Conservation (phyloP, 2,113 vertebrate species). For the Brachypteracias leptosomus region DNA sequence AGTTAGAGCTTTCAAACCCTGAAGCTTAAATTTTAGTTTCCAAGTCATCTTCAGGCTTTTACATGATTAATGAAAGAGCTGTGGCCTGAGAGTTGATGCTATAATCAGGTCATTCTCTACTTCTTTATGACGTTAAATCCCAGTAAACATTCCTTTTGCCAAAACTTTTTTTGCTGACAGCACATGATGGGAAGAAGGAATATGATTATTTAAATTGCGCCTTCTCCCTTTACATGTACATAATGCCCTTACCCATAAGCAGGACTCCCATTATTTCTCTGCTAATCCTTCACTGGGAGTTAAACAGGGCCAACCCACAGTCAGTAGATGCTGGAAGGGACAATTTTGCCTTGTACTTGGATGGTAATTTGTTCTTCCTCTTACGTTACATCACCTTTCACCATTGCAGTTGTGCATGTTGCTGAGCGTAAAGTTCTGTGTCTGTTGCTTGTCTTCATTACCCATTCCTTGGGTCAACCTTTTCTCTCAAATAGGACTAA, state of each 20-base stretch:
- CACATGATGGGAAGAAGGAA: not conserved
- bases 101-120: conserved; percentile 4
- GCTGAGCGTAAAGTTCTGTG: not conserved
- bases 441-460: not conserved
- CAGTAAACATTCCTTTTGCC: not conserved
- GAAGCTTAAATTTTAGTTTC: not conserved
- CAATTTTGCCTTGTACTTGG: not conserved
- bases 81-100: not conserved
- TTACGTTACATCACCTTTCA: not conserved
- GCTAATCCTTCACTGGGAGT: not conserved
- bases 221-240: not conserved
- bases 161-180: conserved; percentile 9
- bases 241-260: not conserved
- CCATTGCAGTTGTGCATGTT: not conserved
- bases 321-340: not conserved
- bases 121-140: not conserved
- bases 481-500: not conserved
- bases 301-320: not conserved
- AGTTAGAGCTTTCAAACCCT: not conserved
- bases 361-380: not conserved
- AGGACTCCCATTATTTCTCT: not conserved
- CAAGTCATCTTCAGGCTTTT: not conserved
- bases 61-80: conserved; percentile 10
- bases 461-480: not conserved
- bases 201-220: not conserved